phyloP scores from a whole-genome alignment of 2,113 vertebrate genomes.

The Scatophagus argus region DNA sequence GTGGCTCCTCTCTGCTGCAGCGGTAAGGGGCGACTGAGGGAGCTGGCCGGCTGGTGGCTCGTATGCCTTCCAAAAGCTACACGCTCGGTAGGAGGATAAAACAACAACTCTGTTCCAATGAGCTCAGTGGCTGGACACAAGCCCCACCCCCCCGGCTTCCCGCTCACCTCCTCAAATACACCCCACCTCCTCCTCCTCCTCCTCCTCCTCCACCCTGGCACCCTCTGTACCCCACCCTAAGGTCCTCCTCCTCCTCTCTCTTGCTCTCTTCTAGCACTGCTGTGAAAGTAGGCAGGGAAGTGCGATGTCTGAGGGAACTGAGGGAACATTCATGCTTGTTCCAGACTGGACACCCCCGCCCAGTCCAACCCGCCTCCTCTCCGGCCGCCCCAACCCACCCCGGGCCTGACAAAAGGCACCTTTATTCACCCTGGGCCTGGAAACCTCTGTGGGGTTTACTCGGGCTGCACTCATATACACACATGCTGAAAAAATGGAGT shows the following conservation, averaged over 20 bases:
- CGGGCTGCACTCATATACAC: constrained; percentile 68
- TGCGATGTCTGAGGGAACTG: constrained; percentile 89
- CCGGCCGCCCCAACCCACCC: constrained; percentile 68
- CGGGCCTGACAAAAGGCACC: constrained; percentile 94
- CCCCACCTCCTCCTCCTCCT: constrained; percentile 77
- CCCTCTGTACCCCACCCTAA: constrained; percentile 62
- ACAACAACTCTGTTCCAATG: constrained; percentile 93
- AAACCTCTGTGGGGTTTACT: constrained; percentile 76
- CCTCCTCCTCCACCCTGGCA: constrained; percentile 78
- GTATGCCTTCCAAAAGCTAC: constrained; percentile 93
- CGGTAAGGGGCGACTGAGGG: constrained; percentile 69
- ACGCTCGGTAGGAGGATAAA: constrained; percentile 84
- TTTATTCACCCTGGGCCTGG: constrained; percentile 88
- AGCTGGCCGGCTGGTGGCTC: constrained; percentile 78
- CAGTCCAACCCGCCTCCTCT: constrained; percentile 65
- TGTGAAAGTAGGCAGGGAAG: constrained; percentile 86
- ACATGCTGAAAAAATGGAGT: constrained; percentile 19
- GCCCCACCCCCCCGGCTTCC: constrained; percentile 90
- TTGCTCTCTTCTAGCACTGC: constrained; percentile 81
- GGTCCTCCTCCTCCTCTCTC: constrained; percentile 72
- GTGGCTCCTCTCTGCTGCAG: constrained; percentile 64
- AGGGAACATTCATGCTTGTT: constrained; percentile 90
- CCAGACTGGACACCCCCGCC: constrained; percentile 82
- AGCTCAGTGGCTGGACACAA: constrained; percentile 94
- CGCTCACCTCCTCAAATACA: constrained; percentile 60